Percentiles rank a stretch among this genome's conserved stretches.
Evolutionary conservation across 2,797 vertebrate genomes (phyloP).

Genomic region (Cynopterus sphinx): DNA sequence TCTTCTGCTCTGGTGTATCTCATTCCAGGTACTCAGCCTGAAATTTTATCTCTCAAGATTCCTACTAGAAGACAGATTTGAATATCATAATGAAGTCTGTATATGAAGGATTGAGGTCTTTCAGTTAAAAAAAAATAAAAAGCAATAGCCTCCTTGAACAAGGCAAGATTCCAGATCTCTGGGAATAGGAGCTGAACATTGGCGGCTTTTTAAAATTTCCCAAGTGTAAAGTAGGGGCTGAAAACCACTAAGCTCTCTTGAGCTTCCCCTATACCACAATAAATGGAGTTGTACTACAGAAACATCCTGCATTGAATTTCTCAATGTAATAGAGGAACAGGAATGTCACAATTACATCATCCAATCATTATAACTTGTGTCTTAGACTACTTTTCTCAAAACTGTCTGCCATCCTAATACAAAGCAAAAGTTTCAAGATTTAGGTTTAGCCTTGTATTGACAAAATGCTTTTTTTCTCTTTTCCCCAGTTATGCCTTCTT

Average conservation of each 20-base stretch:
- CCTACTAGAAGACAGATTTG: not conserved
- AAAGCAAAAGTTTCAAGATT: not conserved
- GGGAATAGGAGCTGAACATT: not conserved
- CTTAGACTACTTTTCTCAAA: not conserved
- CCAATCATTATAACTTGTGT: not conserved
- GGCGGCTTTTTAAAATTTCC: not conserved
- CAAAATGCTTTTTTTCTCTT: not conserved
- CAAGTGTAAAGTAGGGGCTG: not conserved
- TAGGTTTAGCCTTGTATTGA: not conserved
- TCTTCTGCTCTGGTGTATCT: not conserved
- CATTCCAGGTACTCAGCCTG: not conserved
- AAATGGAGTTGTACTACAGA: not conserved
- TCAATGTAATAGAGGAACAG: not conserved
- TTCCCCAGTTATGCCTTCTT: slow-evolving; percentile 39
- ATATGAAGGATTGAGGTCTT: not conserved
- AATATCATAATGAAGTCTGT: not conserved
- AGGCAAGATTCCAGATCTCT: not conserved
- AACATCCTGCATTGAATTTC: not conserved
- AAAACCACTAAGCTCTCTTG: not conserved
- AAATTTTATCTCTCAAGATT: not conserved
- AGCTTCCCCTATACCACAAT: not conserved
- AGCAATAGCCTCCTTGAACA: not conserved
- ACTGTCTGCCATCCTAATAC: not conserved
- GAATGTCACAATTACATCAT: not conserved
- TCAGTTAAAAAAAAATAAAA: not conserved